Evolutionary conservation across 1,140 invertebrate species (phyloP).

Genomic region (Steinernema feltiae): DNA sequence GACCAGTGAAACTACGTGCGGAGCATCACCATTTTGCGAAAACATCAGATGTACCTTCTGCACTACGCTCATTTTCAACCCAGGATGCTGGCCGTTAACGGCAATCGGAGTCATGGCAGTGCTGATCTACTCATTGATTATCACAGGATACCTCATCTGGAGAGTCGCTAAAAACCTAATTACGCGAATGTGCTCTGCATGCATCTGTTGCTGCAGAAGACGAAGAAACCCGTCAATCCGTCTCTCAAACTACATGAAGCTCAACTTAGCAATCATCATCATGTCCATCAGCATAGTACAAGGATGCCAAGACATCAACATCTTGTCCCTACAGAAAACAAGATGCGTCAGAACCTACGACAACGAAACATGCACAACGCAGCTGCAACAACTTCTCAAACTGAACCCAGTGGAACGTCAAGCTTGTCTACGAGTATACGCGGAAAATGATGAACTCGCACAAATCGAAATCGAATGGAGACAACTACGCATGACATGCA

Average conservation of each 20-base stretch:
- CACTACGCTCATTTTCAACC: neutral
- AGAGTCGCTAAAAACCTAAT: neutral
- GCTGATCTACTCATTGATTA: neutral
- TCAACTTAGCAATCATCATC: neutral
- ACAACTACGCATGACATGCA: neutral
- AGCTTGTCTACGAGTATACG: neutral
- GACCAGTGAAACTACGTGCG: neutral
- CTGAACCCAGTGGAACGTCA: neutral
- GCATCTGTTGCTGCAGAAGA: neutral
- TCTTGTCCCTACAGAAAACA: neutral
- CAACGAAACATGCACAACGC: neutral
- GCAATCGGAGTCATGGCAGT: neutral
- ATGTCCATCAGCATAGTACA: neutral
- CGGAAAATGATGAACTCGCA: neutral
- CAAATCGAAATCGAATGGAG: neutral
- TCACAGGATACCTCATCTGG: neutral
- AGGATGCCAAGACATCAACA: neutral
- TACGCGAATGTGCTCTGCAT: neutral
- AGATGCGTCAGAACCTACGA: neutral
- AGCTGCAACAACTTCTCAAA: neutral
- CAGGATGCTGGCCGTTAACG: neutral
- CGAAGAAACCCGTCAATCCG: neutral
- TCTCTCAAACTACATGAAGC: neutral
- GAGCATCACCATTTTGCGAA: neutral
- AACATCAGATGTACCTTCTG: constrained; percentile 3